Percentiles rank a stretch among this genome's conserved stretches.
Evolutionary conservation across 2,888 invertebrate genomes (phyloP).

Genomic region (Homarus gammarus): DNA sequence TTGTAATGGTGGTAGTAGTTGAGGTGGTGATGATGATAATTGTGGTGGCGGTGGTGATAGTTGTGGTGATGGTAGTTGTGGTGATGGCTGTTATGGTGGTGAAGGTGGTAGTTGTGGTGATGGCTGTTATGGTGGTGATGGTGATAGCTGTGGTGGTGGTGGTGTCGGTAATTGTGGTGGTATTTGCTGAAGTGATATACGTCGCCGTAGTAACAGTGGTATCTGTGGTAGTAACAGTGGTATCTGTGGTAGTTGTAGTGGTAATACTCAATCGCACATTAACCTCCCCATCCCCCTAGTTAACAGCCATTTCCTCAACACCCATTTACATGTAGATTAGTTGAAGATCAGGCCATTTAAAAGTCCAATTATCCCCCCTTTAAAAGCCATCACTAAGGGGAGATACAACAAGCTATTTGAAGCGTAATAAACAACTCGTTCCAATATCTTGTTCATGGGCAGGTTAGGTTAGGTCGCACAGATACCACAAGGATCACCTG

Average conservation of each 20-base stretch:
- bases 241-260: too few species aligned
- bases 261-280: too few species aligned
- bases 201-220: too few species aligned
- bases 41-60: background rate
- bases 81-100: background rate
- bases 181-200: too few species aligned
- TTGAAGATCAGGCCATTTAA: background rate
- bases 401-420: background rate
- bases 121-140: background rate
- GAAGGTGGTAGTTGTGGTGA: background rate
- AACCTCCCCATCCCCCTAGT: too few species aligned
- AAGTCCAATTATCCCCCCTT: background rate
- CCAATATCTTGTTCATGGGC: background rate
- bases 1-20: background rate
- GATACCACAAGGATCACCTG: too few species aligned
- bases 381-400: background rate
- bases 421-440: background rate
- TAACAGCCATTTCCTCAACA: background rate
- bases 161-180: background rate
- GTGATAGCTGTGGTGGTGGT: background rate
- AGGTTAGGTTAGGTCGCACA: too few species aligned
- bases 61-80: background rate
- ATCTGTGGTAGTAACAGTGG: too few species aligned
- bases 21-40: background rate
- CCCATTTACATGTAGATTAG: constrained; percentile 1